Conservation (phyloP, 1,140 invertebrate species). For the Oscheius sp. region DNA sequence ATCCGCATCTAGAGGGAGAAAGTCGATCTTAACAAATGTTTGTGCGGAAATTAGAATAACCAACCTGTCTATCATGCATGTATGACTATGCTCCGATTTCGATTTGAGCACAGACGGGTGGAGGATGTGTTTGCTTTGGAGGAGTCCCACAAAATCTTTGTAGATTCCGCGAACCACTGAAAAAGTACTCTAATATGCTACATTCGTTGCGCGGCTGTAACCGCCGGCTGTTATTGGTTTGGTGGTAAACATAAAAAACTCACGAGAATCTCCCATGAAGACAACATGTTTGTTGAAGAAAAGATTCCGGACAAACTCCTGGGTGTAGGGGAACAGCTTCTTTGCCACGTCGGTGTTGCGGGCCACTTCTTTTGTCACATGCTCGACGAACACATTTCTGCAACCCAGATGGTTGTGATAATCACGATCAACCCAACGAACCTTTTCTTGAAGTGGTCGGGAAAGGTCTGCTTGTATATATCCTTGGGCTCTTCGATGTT, state of each 20-base stretch:
- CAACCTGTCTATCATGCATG: slow-evolving; percentile 19
- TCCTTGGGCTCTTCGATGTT: too few relatives aligned
- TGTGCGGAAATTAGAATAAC: background rate
- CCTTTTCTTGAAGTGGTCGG: too few relatives aligned
- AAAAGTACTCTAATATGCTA: background rate
- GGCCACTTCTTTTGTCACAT: too few relatives aligned
- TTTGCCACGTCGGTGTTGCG: too few relatives aligned
- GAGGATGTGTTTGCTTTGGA: background rate
- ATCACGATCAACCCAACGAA: too few relatives aligned
- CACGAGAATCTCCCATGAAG: slow-evolving; percentile 27
- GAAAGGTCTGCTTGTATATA: too few relatives aligned
- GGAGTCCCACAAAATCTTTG: slow-evolving; percentile 18
- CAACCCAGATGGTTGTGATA: too few relatives aligned
- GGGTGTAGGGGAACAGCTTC: slow-evolving; percentile 21
- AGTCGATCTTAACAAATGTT: slow-evolving; percentile 16
- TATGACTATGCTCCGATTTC: background rate
- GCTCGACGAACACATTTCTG: too few relatives aligned
- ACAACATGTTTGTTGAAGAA: slow-evolving; percentile 9
- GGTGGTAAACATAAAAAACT: background rate
- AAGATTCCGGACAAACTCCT: background rate
- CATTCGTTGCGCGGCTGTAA: too few relatives aligned
- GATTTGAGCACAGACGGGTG: background rate
- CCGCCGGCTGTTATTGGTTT: too few relatives aligned
- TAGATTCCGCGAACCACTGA: slow-evolving; percentile 23
- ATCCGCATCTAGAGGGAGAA: slow-evolving; percentile 9